These are phyloP conservation scores for Gnathonemus longibarbis DNA, from an alignment of 2,113 vertebrate genomes.

Conservation along the genomic window DNA sequence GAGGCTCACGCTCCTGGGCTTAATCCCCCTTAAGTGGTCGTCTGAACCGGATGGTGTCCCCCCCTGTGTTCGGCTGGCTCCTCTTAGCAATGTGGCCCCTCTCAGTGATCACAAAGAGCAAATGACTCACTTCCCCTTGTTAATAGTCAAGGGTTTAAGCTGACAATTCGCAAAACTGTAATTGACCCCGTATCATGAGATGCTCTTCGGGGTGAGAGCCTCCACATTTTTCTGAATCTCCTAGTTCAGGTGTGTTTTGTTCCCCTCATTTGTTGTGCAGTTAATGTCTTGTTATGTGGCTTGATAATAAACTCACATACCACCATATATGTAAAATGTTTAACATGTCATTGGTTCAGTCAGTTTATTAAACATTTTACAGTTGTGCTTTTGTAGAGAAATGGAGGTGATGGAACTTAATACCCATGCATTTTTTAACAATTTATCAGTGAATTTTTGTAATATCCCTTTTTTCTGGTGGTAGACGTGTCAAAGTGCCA, in stretches of 20 bases:
- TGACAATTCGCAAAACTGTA: neutral
- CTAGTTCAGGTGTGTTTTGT: neutral
- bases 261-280: neutral
- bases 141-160: neutral
- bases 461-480: neutral
- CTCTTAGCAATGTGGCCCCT: neutral
- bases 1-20: slow-evolving; percentile 39
- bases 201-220: neutral
- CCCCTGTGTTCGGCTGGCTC: neutral
- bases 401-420: neutral
- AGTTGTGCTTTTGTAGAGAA: neutral
- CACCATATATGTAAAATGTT: neutral
- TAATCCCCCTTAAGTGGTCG: slow-evolving; percentile 52
- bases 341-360: neutral
- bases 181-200: neutral
- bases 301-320: neutral
- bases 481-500: neutral
- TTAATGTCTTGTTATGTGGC: neutral
- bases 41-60: slow-evolving; percentile 41
- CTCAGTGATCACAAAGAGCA: neutral
- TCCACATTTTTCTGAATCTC: neutral
- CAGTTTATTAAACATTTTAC: neutral
- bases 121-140: slow-evolving; percentile 7
- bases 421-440: neutral
- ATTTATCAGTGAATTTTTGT: neutral